These are phyloP conservation scores for Sebastolobus alascanus DNA, from an alignment of 2,797 vertebrate genomes.

Conservation along the genomic window DNA sequence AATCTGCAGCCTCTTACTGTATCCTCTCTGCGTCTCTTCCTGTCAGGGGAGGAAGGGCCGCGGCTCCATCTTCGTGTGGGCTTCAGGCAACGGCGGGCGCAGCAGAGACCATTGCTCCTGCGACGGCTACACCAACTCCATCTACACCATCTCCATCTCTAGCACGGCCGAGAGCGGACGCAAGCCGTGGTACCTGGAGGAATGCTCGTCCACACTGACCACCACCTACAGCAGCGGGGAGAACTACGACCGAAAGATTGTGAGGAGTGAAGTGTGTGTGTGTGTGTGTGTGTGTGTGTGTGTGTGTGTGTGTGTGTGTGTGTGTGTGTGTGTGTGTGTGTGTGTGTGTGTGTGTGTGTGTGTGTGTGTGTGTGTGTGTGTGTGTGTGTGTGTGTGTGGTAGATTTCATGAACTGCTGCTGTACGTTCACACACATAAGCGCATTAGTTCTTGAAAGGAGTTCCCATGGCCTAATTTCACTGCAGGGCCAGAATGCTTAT, in stretches of 20 bases:
- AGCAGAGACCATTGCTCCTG: constrained; percentile 99
- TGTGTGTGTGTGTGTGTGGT: background rate
- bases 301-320: background rate
- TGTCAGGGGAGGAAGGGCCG: constrained; percentile 94
- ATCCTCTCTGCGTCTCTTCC: constrained; percentile 53
- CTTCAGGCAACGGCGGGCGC: constrained; percentile 96
- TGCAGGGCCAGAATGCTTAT: background rate
- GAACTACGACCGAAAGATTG: constrained; percentile 98
- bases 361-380: background rate
- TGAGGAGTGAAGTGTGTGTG: constrained; percentile 73
- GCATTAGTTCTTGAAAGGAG: background rate
- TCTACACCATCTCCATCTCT: constrained; percentile 99
- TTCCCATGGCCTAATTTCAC: background rate
- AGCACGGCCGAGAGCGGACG: constrained; percentile 98
- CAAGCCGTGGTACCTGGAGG: constrained; percentile 98
- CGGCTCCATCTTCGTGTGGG: constrained; percentile 98
- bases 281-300: background rate
- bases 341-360: background rate
- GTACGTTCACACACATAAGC: background rate
- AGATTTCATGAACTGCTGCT: background rate
- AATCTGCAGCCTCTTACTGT: constrained; percentile 9
- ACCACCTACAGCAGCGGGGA: constrained; percentile 99
- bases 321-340: background rate
- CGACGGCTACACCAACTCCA: constrained; percentile 98
- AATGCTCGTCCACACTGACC: constrained; percentile 96